phyloP scores from a whole-genome alignment of 2,888 invertebrate genomes.

The Morpho deidamia region DNA sequence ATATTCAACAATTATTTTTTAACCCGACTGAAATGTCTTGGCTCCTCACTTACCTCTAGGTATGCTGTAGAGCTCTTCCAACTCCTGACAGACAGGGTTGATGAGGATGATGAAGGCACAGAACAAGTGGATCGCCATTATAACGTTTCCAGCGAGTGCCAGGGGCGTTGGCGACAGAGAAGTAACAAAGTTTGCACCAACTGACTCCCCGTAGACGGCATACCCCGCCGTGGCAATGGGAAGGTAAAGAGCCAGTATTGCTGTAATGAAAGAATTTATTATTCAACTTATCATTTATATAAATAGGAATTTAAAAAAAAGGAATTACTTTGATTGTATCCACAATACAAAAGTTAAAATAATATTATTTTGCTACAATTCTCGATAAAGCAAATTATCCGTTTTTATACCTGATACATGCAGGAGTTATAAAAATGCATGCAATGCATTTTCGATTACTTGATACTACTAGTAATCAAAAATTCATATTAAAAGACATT shows the following conservation, averaged over 20 bases:
- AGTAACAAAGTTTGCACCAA: conserved; percentile 79
- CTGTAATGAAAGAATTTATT: conserved; percentile 42
- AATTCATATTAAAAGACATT: no score
- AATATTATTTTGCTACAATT: no score
- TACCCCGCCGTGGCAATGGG: conserved; percentile 81
- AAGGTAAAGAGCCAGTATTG: conserved; percentile 75
- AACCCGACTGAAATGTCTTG: no score
- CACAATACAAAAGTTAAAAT: no score
- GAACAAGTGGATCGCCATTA: conserved; percentile 82
- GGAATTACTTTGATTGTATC: no score
- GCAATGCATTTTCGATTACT: no score
- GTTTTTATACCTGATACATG: no score
- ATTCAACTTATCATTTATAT: background rate
- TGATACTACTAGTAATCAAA: no score
- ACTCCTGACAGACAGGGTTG: conserved; percentile 84
- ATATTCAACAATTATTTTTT: no score
- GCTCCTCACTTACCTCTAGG: conserved; percentile 68
- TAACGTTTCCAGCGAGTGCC: conserved; percentile 76
- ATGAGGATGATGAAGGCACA: conserved; percentile 83
- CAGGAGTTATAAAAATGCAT: no score
- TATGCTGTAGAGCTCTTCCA: conserved; percentile 81
- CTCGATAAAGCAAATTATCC: no score
- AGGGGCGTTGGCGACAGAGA: conserved; percentile 74
- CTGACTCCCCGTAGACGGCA: conserved; percentile 79
- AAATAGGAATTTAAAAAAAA: no score